phyloP scores from a whole-genome alignment of 1,140 invertebrate genomes.

The Dreissena polymorpha region DNA sequence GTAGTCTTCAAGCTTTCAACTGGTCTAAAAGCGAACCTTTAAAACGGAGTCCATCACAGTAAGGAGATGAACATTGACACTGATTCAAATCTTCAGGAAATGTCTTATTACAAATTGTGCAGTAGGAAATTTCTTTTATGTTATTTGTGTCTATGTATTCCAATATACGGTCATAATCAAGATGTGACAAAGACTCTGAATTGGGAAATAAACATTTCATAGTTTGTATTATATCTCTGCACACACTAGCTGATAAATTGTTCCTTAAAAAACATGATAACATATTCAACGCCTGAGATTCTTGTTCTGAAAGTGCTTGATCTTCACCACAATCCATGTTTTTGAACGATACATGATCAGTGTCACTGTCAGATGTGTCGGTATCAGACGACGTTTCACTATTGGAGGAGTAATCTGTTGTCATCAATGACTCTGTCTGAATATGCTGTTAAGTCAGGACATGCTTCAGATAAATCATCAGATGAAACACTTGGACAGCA shows the following conservation, averaged over 20 bases:
- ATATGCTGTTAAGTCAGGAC: not conserved
- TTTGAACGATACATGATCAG: not conserved
- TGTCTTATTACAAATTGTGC: not conserved
- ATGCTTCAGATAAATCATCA: conserved; percentile 1
- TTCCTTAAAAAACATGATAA: conserved; percentile 3
- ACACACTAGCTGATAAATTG: not conserved
- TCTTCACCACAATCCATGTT: not conserved
- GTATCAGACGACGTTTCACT: not conserved
- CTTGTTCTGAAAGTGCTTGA: not conserved
- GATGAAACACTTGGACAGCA: not conserved
- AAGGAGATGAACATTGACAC: not conserved
- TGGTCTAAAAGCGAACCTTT: conserved; percentile 1
- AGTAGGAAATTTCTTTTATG: conserved; percentile 5
- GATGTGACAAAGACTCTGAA: not conserved
- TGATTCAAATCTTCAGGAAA: conserved; percentile 8
- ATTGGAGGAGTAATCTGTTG: not conserved
- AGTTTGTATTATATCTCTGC: not conserved
- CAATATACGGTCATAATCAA: not conserved
- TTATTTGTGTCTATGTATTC: no score
- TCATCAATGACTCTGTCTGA: not conserved
- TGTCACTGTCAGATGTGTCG: no score
- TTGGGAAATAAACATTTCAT: not conserved
- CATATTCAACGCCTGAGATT: not conserved
- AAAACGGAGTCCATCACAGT: conserved; percentile 12
- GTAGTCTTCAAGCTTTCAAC: not conserved